Percentiles rank a stretch among this genome's conserved stretches.
These are phyloP conservation scores for Brachypalpus laphriformis DNA, from an alignment of 2,888 invertebrate genomes.

Conservation along the genomic window DNA sequence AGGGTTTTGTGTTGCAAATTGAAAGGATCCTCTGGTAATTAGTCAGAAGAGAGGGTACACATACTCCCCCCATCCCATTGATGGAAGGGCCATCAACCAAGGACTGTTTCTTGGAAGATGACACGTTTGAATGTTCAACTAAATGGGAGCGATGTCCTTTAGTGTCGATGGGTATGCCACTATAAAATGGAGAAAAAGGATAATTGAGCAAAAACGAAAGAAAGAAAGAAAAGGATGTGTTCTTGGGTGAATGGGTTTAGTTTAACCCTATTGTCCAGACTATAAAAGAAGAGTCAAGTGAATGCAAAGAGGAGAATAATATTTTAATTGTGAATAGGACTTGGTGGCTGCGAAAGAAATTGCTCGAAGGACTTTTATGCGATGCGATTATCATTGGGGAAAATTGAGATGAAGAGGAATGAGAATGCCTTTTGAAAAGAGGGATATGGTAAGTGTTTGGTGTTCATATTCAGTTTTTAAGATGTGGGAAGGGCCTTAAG, in stretches of 20 bases:
- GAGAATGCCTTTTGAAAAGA: background rate
- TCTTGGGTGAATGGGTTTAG: constrained; percentile 53
- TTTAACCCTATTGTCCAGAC: constrained; percentile 50
- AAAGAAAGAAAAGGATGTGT: constrained; percentile 23
- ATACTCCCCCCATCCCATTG: constrained; percentile 38
- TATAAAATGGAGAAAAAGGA: background rate
- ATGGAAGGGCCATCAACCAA: constrained; percentile 60
- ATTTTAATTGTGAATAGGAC: constrained; percentile 31
- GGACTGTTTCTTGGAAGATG: constrained; percentile 31
- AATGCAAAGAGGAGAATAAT: constrained; percentile 36
- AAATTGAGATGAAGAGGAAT: constrained; percentile 4
- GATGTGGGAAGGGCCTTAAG: too few relatives aligned
- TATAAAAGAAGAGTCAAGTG: constrained; percentile 38
- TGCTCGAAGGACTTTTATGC: constrained; percentile 13
- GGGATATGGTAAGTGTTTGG: background rate
- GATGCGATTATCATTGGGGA: constrained; percentile 1
- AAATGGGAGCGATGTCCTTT: constrained; percentile 57
- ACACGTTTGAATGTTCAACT: constrained; percentile 33
- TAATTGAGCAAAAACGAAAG: constrained; percentile 37
- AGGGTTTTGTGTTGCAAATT: constrained; percentile 34
- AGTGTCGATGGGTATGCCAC: constrained; percentile 11
- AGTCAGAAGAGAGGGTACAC: constrained; percentile 9
- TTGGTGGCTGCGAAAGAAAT: background rate
- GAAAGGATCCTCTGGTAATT: constrained; percentile 53
- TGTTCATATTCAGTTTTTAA: background rate